Percentiles rank a stretch among this genome's conserved stretches.
phyloP scores from a whole-genome alignment of 2,888 invertebrate genomes.

The Baronia brevicornis region DNA sequence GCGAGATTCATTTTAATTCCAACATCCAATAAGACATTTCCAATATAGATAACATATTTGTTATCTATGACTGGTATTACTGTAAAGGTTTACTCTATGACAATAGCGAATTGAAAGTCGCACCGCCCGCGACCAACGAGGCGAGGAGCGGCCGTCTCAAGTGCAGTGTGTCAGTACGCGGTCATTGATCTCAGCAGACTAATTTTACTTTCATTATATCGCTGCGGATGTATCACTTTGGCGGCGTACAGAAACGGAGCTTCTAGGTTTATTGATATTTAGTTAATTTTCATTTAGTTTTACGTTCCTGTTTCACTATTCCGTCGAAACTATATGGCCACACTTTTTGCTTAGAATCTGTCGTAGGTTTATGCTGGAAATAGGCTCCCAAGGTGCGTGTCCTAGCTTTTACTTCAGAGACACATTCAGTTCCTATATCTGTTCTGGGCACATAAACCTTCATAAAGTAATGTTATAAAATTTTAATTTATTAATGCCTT shows the following conservation, averaged over 20 bases:
- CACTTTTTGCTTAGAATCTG: no score
- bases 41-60: no score
- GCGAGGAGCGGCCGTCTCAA: conserved; percentile 32
- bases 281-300: background rate
- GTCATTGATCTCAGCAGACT: conserved; percentile 53
- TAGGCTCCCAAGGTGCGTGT: no score
- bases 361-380: no score
- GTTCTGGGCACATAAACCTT: no score
- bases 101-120: conserved; percentile 13
- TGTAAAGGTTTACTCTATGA: conserved; percentile 6
- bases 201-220: conserved; percentile 69
- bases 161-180: conserved; percentile 61
- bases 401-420: no score
- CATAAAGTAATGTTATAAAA: no score
- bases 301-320: no score
- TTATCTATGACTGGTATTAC: conserved; percentile 1
- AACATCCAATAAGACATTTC: background rate
- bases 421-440: no score
- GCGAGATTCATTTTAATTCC: no score
- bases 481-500: no score
- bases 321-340: no score
- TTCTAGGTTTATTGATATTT: background rate
- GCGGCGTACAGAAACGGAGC: conserved; percentile 3
- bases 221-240: conserved; percentile 29
- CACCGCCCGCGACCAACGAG: conserved; percentile 4